Conservation (phyloP, 2,113 vertebrate genomes). For the Tragelaphus strepsiceros region DNA sequence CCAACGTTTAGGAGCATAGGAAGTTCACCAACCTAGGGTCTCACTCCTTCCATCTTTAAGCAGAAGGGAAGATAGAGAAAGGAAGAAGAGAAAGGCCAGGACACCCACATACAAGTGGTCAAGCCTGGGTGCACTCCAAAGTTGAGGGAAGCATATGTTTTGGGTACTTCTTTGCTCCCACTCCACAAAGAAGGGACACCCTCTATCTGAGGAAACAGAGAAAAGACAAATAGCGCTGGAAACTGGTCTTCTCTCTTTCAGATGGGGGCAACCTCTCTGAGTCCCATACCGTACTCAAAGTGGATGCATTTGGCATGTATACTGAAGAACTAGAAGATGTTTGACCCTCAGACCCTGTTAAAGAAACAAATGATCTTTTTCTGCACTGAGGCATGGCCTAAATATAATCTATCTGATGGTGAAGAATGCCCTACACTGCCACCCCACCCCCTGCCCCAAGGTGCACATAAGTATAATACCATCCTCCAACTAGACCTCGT, state of each 20-base stretch:
- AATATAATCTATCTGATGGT: neutral
- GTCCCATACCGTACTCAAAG: neutral
- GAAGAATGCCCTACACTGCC: neutral
- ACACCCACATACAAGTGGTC: neutral
- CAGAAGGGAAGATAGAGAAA: neutral
- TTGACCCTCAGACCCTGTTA: neutral
- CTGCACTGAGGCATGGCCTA: neutral
- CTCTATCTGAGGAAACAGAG: neutral
- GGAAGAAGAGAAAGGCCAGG: neutral
- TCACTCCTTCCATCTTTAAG: neutral
- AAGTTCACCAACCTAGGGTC: neutral
- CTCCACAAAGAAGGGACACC: neutral
- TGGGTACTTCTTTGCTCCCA: neutral
- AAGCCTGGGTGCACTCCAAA: neutral
- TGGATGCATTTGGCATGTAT: neutral
- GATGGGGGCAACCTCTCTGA: neutral
- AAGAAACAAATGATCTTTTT: neutral
- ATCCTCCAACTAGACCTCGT: neutral
- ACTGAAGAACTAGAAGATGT: neutral
- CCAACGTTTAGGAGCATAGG: neutral
- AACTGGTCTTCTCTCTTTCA: neutral
- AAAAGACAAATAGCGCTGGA: neutral
- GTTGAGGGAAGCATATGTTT: neutral
- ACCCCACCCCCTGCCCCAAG: neutral
- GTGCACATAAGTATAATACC: neutral